A percentile compares a stretch with the other conserved stretches of the same genome.
These are phyloP conservation scores for Acholoe squamosa DNA, from an alignment of 2,888 invertebrate genomes.

Conservation along the genomic window DNA sequence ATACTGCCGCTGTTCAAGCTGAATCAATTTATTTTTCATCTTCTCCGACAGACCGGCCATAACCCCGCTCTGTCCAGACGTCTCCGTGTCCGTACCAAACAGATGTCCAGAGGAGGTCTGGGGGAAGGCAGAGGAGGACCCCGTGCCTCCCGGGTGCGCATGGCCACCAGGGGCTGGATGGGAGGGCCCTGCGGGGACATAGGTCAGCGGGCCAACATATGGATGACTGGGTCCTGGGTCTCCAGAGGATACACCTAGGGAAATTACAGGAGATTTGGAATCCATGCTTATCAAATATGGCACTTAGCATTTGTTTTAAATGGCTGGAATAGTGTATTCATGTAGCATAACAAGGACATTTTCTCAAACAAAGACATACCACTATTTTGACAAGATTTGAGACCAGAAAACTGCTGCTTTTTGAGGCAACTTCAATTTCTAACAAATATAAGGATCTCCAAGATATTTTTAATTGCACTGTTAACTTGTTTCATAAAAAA, in stretches of 20 bases:
- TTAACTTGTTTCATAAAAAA: too few relatives aligned
- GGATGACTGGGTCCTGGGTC: neutral
- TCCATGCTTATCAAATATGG: too few relatives aligned
- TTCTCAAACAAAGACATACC: too few relatives aligned
- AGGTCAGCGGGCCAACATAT: conserved; percentile 43
- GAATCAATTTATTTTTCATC: conserved; percentile 73
- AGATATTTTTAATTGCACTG: too few relatives aligned
- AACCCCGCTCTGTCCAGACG: conserved; percentile 11
- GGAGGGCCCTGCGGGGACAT: neutral
- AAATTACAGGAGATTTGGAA: neutral
- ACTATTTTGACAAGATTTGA: too few relatives aligned
- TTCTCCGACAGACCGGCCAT: conserved; percentile 52
- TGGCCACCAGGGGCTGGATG: neutral
- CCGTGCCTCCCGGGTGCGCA: neutral
- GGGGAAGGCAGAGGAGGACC: neutral
- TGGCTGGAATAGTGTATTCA: too few relatives aligned
- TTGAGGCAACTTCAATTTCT: too few relatives aligned
- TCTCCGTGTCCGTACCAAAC: neutral
- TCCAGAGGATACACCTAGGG: neutral
- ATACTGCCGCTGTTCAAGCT: conserved; percentile 81
- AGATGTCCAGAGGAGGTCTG: neutral
- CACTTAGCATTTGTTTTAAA: too few relatives aligned
- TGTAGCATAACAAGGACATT: too few relatives aligned
- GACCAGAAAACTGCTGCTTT: too few relatives aligned
- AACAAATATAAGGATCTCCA: too few relatives aligned